Conservation (phyloP, 2,888 invertebrate species). For the Dynastes hyllus region DNA sequence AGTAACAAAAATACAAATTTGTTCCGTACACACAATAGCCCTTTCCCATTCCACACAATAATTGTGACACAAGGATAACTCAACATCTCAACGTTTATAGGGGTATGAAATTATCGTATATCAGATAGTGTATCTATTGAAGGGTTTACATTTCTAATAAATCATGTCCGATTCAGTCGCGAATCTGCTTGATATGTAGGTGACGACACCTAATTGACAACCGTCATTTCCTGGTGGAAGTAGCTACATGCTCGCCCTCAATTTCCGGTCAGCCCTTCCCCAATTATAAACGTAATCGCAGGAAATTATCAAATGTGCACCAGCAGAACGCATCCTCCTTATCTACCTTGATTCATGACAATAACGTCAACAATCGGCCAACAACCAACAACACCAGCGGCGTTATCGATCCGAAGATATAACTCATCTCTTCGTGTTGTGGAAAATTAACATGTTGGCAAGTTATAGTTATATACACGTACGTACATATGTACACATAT, state of each 20-base stretch:
- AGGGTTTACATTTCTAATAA: conserved; percentile 49
- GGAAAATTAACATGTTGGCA: conserved; percentile 48
- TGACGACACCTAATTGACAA: conserved; percentile 69
- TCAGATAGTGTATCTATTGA: conserved; percentile 12
- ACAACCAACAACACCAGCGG: conserved; percentile 31
- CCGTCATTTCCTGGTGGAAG: conserved; percentile 71
- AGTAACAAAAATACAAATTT: too few relatives aligned
- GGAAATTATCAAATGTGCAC: conserved; percentile 71
- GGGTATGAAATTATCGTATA: background rate
- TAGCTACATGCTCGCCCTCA: conserved; percentile 69
- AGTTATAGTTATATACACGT: background rate
- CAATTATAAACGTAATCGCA: conserved; percentile 71
- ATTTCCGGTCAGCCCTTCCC: conserved; percentile 72
- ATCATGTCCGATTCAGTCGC: conserved; percentile 56
- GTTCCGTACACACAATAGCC: too few relatives aligned
- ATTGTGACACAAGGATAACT: too few relatives aligned
- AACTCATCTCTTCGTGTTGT: conserved; percentile 42
- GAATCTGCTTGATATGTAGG: conserved; percentile 59
- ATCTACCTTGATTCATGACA: conserved; percentile 67
- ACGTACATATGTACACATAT: conserved; percentile 1
- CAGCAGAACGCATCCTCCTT: conserved; percentile 67
- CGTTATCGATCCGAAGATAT: conserved; percentile 48
- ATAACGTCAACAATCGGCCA: conserved; percentile 44
- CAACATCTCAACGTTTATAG: too few relatives aligned
- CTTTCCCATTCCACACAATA: too few relatives aligned